Evolutionary conservation across 2,113 vertebrate species (phyloP).

Genomic region (Alaudala cheleensis): DNA sequence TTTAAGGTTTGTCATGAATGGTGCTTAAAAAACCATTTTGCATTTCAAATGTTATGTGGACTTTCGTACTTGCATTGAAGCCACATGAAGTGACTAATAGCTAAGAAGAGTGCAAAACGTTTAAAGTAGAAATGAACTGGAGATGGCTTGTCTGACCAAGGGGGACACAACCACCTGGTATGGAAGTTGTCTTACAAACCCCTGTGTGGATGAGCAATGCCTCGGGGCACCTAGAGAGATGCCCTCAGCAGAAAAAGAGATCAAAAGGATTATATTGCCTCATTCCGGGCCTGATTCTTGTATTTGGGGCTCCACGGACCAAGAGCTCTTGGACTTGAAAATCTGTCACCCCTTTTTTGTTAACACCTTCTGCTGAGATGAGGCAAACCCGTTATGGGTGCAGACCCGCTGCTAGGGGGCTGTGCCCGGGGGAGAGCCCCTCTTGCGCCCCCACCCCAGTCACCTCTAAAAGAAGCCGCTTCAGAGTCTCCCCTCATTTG

Average conservation of each 20-base stretch:
- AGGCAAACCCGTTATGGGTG: background rate
- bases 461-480: conserved; percentile 76
- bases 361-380: background rate
- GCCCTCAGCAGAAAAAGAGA: background rate
- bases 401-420: rapidly evolving
- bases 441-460: background rate
- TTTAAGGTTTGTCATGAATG: background rate
- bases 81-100: rapidly evolving
- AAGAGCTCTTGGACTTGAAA: background rate
- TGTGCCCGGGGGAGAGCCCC: background rate
- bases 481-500: conserved; percentile 78
- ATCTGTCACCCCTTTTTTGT: background rate
- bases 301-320: background rate
- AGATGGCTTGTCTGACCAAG: background rate
- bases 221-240: rapidly evolving
- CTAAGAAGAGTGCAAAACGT: background rate
- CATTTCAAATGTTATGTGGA: background rate
- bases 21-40: background rate
- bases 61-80: background rate
- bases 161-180: background rate
- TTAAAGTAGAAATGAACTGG: background rate
- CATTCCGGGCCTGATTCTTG: background rate
- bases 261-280: background rate
- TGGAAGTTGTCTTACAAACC: background rate
- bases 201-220: background rate